These are phyloP conservation scores for Xanthorhoe designata DNA, from an alignment of 2,888 invertebrate species.

Conservation along the genomic window DNA sequence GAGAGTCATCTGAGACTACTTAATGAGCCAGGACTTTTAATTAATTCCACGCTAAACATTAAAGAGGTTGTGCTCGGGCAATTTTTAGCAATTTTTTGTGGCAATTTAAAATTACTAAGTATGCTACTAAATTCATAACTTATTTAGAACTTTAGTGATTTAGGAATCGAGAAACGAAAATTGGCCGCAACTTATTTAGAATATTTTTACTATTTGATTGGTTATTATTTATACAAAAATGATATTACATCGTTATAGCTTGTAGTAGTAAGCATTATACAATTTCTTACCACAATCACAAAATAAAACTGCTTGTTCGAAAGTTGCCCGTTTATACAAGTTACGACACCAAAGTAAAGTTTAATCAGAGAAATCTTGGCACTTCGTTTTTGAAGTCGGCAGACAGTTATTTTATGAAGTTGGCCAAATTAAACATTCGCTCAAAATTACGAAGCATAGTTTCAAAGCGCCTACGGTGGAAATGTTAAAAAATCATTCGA, in stretches of 20 bases:
- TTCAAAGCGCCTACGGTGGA: no score
- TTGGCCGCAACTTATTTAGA: background rate
- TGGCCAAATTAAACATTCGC: background rate
- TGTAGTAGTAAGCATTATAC: no score
- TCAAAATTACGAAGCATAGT: background rate
- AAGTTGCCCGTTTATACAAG: background rate
- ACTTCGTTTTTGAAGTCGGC: conserved; percentile 41
- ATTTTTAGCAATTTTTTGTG: background rate
- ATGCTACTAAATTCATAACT: no score
- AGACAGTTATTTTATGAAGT: conserved; percentile 18
- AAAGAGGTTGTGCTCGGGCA: conserved; percentile 30
- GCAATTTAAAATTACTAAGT: background rate
- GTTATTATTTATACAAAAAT: no score
- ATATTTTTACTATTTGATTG: no score
- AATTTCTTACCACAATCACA: no score
- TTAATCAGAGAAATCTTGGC: conserved; percentile 59
- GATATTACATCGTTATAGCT: no score
- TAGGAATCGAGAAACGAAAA: background rate
- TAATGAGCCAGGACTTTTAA: conserved; percentile 76
- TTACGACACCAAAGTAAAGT: conserved; percentile 42
- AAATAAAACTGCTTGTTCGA: background rate
- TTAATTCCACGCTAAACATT: conserved; percentile 70
- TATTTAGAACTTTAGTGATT: no score
- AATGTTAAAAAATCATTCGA: no score
- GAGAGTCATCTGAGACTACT: conserved; percentile 53